These are phyloP conservation scores for Gnathonemus echidnorhynchus DNA, from an alignment of 2,113 vertebrate genomes.

Conservation along the genomic window DNA sequence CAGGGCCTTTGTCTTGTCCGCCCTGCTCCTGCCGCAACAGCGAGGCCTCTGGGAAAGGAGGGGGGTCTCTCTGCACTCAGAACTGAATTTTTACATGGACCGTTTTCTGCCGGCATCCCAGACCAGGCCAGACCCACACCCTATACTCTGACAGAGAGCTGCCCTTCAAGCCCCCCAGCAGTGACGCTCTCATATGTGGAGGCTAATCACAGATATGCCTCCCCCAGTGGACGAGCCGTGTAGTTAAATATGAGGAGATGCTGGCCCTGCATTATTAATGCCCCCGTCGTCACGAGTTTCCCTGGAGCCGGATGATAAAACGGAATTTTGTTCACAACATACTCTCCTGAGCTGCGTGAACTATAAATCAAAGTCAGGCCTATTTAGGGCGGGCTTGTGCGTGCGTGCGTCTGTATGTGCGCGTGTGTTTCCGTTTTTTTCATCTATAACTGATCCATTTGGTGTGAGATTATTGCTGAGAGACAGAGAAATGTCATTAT, in stretches of 20 bases:
- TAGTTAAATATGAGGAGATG: background rate
- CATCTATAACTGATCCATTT: background rate
- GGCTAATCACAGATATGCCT: background rate
- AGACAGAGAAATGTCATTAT: background rate
- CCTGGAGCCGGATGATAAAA: background rate
- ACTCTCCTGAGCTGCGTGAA: background rate
- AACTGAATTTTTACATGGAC: background rate
- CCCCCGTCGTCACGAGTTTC: background rate
- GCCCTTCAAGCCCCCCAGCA: background rate
- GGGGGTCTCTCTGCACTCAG: background rate
- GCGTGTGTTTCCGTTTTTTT: background rate
- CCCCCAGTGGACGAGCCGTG: background rate
- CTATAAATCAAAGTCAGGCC: background rate
- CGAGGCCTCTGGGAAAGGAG: background rate
- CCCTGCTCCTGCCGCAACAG: background rate
- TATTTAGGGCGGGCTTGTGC: background rate
- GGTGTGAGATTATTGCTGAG: conserved; percentile 2
- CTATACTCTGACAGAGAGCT: background rate
- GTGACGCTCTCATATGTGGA: too few species aligned
- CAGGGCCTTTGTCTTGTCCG: background rate
- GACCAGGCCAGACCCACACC: background rate
- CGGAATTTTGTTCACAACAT: background rate
- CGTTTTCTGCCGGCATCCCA: background rate
- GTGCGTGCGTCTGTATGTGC: background rate
- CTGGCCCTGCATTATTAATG: background rate